Evolutionary conservation across 1,140 invertebrate species (phyloP), one percentile per base, ranked within the genome.

Genomic region (Drosophila rhopaloa): DNA sequence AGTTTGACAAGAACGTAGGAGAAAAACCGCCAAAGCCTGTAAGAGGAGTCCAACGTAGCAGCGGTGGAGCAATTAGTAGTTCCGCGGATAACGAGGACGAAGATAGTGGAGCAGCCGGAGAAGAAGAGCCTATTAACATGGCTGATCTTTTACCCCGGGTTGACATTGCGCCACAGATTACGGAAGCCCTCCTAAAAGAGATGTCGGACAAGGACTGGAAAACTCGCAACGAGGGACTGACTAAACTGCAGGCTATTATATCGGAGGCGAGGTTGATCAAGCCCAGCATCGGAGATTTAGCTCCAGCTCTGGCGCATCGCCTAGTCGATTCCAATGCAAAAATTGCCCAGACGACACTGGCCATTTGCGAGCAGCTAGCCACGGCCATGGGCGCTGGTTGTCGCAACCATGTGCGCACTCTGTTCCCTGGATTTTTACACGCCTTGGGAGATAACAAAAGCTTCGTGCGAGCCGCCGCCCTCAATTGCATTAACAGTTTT

Each of bases 121-220:
- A 59, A 46, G 83, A 90, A 2, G 92, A 92, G 1, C 93, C 93
- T 59, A 72, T 93, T 16, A 95, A 94, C 82, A 93, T 95, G 6
- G 93, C 95, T 57, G 96, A 97, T 89, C 83, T 96, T 40, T 79
- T 97, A 63, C 94, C 96, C 8, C 93, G 97, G 38, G 95, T 96
- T 10, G 98, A 99, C 91, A 97, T 99, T 54, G 96, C 96, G 65
- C 94, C 94, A n/a, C 95, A 96, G 81, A 96, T 99, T 46, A 98
- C 97, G 1, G 96, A 97, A 62, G 91, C 94, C 0, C 92, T 99
- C 0, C 92, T 99, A 0, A 95, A 94, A 43, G 97, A 98, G 92
- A 93, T 99, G 62, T 94, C 94, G 29, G 98, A 99, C 92, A 99
- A 98, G 93, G 98, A 98, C 92, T 99, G 98, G 98, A 99, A 98